These are phyloP conservation scores for Prosapia bicincta DNA, from an alignment of 2,888 invertebrate genomes.

Conservation along the genomic window DNA sequence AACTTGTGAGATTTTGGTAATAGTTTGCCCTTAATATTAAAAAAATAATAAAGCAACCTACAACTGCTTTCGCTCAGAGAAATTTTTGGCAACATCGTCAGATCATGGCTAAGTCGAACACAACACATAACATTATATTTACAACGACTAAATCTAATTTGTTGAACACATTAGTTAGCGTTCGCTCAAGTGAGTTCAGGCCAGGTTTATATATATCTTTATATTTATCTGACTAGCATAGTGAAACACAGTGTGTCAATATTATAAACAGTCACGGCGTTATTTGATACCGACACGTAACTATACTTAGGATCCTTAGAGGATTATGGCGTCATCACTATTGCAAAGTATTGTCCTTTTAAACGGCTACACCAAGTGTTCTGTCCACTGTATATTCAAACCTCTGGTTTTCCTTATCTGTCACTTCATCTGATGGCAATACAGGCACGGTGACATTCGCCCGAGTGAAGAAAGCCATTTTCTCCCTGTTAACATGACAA, in stretches of 20 bases:
- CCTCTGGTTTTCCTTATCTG: conserved; percentile 42
- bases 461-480: conserved; percentile 94
- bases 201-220: neutral
- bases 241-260: neutral
- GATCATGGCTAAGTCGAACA: conserved; percentile 32
- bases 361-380: conserved; percentile 66
- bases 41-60: neutral
- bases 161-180: neutral
- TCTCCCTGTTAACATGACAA: conserved; percentile 66
- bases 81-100: conserved; percentile 28
- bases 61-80: neutral
- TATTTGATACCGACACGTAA: neutral
- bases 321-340: conserved; percentile 2
- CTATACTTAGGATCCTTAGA: neutral
- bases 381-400: conserved; percentile 61
- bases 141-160: neutral
- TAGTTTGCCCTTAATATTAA: neutral
- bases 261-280: neutral
- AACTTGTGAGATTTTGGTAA: conserved; percentile 2
- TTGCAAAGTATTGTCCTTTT: neutral
- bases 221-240: conserved; percentile 2
- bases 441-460: conserved; percentile 73
- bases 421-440: conserved; percentile 62
- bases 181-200: neutral
- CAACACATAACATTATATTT: conserved; percentile 2